These are phyloP conservation scores for Planiliza haematocheilus DNA, from an alignment of 2,113 vertebrate species.

Conservation along the genomic window DNA sequence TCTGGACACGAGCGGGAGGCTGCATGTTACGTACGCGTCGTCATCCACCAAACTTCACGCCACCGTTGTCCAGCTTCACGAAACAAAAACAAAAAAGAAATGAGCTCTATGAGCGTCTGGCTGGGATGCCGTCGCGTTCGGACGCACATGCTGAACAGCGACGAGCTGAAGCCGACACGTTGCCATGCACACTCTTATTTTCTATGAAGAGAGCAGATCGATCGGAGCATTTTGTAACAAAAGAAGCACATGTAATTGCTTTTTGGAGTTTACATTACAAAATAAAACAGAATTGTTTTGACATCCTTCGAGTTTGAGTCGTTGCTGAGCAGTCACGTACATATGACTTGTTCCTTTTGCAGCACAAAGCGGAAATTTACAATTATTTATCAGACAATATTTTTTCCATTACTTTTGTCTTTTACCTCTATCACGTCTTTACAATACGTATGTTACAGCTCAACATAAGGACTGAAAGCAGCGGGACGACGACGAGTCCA, in stretches of 20 bases:
- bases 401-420: too few species aligned
- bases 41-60: neutral
- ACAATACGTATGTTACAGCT: too few species aligned
- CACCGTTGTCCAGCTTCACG: constrained; percentile 21
- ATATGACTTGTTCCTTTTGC: neutral
- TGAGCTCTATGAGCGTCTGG: neutral
- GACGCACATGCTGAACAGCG: constrained; percentile 33
- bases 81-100: neutral
- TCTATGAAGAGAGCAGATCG: constrained; percentile 53
- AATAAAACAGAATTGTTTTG: constrained; percentile 50
- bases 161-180: constrained; percentile 12
- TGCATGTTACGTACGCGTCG: neutral
- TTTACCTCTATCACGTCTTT: too few species aligned
- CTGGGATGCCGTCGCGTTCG: constrained; percentile 20
- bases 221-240: constrained; percentile 62
- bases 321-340: neutral
- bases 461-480: too few species aligned
- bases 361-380: neutral
- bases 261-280: constrained; percentile 59
- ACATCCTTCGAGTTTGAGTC: constrained; percentile 38
- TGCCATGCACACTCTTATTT: constrained; percentile 53
- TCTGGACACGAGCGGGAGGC: constrained; percentile 4
- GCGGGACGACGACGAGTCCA: too few species aligned
- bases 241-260: constrained; percentile 56
- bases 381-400: too few species aligned